Evolutionary conservation across 2,888 invertebrate species (phyloP).

Genomic region (Clitarchus hookeri): DNA sequence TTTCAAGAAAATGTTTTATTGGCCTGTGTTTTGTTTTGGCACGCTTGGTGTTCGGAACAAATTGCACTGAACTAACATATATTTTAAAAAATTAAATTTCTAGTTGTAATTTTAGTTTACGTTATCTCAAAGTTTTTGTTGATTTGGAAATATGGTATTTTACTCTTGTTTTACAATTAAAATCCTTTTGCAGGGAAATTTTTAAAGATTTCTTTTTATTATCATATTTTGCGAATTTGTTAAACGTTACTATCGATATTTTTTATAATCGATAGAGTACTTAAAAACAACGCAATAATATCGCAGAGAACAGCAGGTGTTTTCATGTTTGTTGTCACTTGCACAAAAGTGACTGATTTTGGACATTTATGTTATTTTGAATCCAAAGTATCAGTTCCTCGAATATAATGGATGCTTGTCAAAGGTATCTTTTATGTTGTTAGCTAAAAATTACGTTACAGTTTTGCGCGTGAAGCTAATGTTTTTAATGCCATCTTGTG

Average conservation of each 20-base stretch:
- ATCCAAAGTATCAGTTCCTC: conserved; percentile 32
- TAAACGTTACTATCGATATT: background rate
- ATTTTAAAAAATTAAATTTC: too few relatives aligned
- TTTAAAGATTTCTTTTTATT: too few relatives aligned
- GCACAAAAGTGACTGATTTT: conserved; percentile 32
- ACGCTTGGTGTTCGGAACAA: too few relatives aligned
- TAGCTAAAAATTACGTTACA: conserved; percentile 20
- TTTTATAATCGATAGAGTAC: background rate
- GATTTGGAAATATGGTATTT: too few relatives aligned
- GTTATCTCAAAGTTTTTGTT: too few relatives aligned
- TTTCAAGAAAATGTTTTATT: too few relatives aligned
- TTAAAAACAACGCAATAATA: conserved; percentile 41
- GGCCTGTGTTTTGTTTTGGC: too few relatives aligned
- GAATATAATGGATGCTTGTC: conserved; percentile 33
- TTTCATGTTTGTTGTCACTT: conserved; percentile 45
- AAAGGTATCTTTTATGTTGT: conserved; percentile 32
- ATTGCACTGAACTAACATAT: too few relatives aligned
- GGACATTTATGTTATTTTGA: conserved; percentile 33
- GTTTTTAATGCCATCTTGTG: conserved; percentile 44
- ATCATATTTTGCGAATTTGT: too few relatives aligned
- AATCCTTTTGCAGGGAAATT: too few relatives aligned
- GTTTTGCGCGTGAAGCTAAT: conserved; percentile 26
- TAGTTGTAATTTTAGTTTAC: too few relatives aligned
- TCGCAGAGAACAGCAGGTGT: conserved; percentile 44
- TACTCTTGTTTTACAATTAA: too few relatives aligned